These are phyloP conservation scores for Agrypnia vestita DNA, from an alignment of 1,140 invertebrate genomes.

Conservation along the genomic window DNA sequence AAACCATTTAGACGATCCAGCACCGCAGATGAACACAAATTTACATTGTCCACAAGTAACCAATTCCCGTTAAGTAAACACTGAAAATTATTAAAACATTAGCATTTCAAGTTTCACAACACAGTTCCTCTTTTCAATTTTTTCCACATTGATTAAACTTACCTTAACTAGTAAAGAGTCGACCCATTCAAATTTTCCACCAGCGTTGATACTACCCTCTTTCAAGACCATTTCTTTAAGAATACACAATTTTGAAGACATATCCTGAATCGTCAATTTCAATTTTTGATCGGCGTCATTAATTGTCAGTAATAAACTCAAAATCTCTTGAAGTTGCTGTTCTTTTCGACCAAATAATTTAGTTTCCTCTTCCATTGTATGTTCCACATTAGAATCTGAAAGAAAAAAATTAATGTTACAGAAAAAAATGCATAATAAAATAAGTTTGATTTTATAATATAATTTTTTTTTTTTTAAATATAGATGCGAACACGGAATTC, in stretches of 20 bases:
- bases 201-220: conserved; percentile 79
- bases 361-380: conserved; percentile 72
- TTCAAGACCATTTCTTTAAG: conserved; percentile 68
- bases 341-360: conserved; percentile 73
- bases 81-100: conserved; percentile 64
- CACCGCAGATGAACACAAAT: conserved; percentile 96
- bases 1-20: conserved; percentile 96
- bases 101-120: too few relatives aligned
- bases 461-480: too few relatives aligned
- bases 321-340: conserved; percentile 66
- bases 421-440: too few relatives aligned
- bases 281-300: conserved; percentile 56
- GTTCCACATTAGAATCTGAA: conserved; percentile 59
- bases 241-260: conserved; percentile 61
- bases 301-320: conserved; percentile 64
- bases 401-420: too few relatives aligned
- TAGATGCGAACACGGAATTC: too few relatives aligned
- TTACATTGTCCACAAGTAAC: conserved; percentile 97
- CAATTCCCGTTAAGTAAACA: conserved; percentile 90
- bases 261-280: conserved; percentile 59
- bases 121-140: background rate
- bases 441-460: too few relatives aligned
- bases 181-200: conserved; percentile 97
- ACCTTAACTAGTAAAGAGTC: conserved; percentile 94
- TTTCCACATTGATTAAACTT: conserved; percentile 42